phyloP scores from a whole-genome alignment of 2,797 vertebrate genomes.

The Anabas testudineus region DNA sequence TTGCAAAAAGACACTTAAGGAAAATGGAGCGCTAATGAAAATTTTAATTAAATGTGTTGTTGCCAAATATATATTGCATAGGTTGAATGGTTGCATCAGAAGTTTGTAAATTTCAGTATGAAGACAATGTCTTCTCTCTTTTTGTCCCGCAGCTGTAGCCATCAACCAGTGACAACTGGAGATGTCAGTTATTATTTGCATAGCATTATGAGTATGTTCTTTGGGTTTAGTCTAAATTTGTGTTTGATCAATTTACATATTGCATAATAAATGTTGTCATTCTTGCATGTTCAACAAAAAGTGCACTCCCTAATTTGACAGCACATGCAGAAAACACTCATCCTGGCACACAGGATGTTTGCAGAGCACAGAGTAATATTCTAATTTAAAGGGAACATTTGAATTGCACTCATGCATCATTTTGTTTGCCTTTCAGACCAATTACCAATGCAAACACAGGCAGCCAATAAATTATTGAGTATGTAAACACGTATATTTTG shows the following conservation, averaged over 20 bases:
- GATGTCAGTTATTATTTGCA: too few species aligned
- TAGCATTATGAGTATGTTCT: background rate
- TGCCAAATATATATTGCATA: too few species aligned
- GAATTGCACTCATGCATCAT: slow-evolving; percentile 2
- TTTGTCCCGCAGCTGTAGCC: too few species aligned
- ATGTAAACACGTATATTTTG: slow-evolving; percentile 3
- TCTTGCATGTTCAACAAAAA: background rate
- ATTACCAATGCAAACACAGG: slow-evolving; percentile 4
- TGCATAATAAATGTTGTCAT: background rate
- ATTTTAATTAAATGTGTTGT: too few species aligned
- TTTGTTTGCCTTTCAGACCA: slow-evolving; percentile 42
- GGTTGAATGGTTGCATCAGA: too few species aligned
- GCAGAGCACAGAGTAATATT: background rate
- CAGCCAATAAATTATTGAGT: background rate
- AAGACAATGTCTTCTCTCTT: too few species aligned
- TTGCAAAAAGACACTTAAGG: background rate
- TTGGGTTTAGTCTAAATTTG: too few species aligned
- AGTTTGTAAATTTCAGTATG: too few species aligned
- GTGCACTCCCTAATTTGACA: background rate
- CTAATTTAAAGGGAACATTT: slow-evolving; percentile 29
- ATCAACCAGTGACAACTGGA: too few species aligned
- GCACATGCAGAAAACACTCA: background rate
- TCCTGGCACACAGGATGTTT: slow-evolving; percentile 44
- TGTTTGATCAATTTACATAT: slow-evolving; percentile 2
- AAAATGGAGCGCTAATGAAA: background rate